Evolutionary conservation across 2,888 invertebrate genomes (phyloP), one percentile per base, ranked within the genome.

Genomic region (Pheosia gnoma): DNA sequence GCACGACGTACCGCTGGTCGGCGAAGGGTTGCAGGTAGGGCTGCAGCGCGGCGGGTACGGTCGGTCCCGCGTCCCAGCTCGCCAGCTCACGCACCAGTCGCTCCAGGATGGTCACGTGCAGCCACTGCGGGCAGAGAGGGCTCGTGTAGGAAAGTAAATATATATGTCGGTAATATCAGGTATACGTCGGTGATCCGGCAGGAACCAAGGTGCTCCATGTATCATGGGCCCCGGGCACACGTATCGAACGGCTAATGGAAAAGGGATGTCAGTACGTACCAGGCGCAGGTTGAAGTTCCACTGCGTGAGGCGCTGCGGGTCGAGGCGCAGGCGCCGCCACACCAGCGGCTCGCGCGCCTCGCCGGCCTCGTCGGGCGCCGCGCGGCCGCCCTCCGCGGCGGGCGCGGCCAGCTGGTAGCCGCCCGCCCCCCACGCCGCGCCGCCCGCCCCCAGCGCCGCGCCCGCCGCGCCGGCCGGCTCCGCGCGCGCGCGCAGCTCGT

Each of bases 1-100:
- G 95, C 57, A 97, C 96, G 13, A 98, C 91, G 92, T 98, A 98
- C 81, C 97, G 96, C 87, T 98, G 98, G 91, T 98, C 97, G 25
- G 96, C 94, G 57, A 96, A 96, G 59, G 97, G 94, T 81, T 98
- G 97, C 65, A 98, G 90, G 87, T 97, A 98, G 86, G 94, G 96
- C 0, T 96, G 95, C 13, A 97, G 95, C 88, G 97, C 78, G 96
- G 61, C 95, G 51, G 97, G 89, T 62, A 96, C 94, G 95, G 95
- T 67, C 78, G 98, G 94, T 9, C 95, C 94, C 55, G 94, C 95
- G 85, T 98, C 97, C 49, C 96, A 95, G 59, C 90, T 91, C 66
- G 95, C 95, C 77, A 98, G 96, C 93, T 98, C 97, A 57, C 91
- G 91, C 39, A 96, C 95, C 59, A 98, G 89, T 41, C 97, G 95